Evolutionary conservation across 1,140 invertebrate genomes (phyloP).

Genomic region (Diploscapter pachys): DNA sequence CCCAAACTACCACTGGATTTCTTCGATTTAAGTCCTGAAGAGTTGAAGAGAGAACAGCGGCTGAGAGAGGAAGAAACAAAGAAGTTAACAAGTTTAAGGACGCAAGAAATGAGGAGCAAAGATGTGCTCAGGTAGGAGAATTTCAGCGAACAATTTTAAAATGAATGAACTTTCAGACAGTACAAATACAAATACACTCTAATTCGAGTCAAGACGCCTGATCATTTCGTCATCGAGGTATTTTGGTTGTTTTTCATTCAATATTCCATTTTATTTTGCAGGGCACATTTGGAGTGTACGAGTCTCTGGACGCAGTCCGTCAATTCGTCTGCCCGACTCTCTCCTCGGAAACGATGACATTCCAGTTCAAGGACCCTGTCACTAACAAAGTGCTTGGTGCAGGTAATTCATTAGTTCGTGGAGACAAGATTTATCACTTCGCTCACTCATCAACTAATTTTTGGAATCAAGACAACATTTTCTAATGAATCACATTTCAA

Average conservation of each 20-base stretch:
- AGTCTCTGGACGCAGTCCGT: slow-evolving; percentile 25
- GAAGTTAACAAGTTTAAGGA: background rate
- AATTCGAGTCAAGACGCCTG: slow-evolving; percentile 35
- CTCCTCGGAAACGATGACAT: too few species aligned
- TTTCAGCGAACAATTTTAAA: background rate
- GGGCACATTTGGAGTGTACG: slow-evolving; percentile 30
- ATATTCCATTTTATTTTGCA: slow-evolving; percentile 16
- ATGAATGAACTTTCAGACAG: slow-evolving; percentile 14
- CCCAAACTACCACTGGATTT: slow-evolving; percentile 14
- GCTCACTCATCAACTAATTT: too few species aligned
- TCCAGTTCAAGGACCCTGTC: too few species aligned
- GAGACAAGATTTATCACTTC: too few species aligned
- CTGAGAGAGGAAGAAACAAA: slow-evolving; percentile 17
- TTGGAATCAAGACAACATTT: too few species aligned
- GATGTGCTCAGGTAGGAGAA: slow-evolving; percentile 25
- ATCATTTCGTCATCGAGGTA: slow-evolving; percentile 30
- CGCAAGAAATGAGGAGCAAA: slow-evolving; percentile 22
- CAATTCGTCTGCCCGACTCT: slow-evolving; percentile 13
- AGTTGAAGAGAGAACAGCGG: slow-evolving; percentile 28
- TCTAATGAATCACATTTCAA: too few species aligned
- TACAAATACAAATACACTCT: slow-evolving; percentile 40
- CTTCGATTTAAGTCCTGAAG: slow-evolving; percentile 29
- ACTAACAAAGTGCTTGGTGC: too few species aligned
- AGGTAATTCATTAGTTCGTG: too few species aligned
- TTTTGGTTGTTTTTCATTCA: background rate